A percentile compares a stretch with the other conserved stretches of the same genome.
Evolutionary conservation across 2,113 vertebrate species (phyloP).

Genomic region (Drymodes brunneopygia): DNA sequence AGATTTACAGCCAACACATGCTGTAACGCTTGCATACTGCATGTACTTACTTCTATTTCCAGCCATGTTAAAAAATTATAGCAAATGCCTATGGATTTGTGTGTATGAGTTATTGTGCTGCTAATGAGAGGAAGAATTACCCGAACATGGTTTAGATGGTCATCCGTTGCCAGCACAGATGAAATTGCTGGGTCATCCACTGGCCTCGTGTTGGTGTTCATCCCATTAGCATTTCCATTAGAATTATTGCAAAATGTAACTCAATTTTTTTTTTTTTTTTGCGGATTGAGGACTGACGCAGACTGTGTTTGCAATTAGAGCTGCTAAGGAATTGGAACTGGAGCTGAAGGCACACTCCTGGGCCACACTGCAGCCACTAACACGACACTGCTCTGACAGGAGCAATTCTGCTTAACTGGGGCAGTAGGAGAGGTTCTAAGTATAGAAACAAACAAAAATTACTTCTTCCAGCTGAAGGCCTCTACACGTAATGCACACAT

Average conservation of each 20-base stretch:
- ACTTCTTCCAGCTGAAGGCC: conserved; percentile 40
- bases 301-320: conserved; percentile 54
- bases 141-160: conserved; percentile 48
- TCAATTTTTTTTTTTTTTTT: background rate
- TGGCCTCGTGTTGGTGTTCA: conserved; percentile 22
- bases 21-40: background rate
- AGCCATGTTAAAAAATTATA: conserved; percentile 47
- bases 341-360: background rate
- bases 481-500: background rate
- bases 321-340: conserved; percentile 52
- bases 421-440: conserved; percentile 43
- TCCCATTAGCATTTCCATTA: conserved; percentile 64
- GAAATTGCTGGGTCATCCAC: conserved; percentile 52
- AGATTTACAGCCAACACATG: conserved; percentile 50
- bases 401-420: conserved; percentile 51
- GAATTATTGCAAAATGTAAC: conserved; percentile 53
- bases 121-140: conserved; percentile 66
- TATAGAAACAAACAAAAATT: conserved; percentile 51
- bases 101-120: conserved; percentile 59
- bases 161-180: conserved; percentile 1
- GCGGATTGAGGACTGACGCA: background rate
- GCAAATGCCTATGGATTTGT: conserved; percentile 60
- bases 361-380: conserved; percentile 56
- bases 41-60: conserved; percentile 45
- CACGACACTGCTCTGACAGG: conserved; percentile 54